Base-by-base conservation (phyloP, 1,140 invertebrate species). In the Popillia japonica region DNA sequence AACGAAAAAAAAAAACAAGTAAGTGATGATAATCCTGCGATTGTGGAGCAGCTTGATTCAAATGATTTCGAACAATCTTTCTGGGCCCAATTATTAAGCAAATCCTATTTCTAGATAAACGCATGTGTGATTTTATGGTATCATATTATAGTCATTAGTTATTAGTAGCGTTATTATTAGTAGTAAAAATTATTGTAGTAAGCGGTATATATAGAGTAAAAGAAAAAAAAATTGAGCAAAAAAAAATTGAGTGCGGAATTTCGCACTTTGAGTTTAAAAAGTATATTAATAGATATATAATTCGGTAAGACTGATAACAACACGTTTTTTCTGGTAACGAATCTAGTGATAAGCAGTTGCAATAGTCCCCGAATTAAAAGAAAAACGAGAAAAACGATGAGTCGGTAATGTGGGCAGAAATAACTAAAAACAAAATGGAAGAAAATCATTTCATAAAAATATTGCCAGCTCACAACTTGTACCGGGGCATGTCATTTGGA, bases 261-360 rank as follows among this genome's bases (percentile, higher is more conserved):
- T 68, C 77, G 78, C 73, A 68, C 78, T 68, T 68, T 75, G 23
- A 59, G 11, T 75, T 75, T 40, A 42, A 42, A 64, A 64, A 68
- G 27, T 68, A 68, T 68, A 68, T 23, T 68, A 68, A 34, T 23
- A 27, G 27, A 27, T 68, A 68, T 68, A 77, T 83, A 85, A 85
- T 86, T 86, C 85, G 85, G 86, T 85, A 86, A 86, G 86, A 86
- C 86, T 86, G 86, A 86, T 86, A 86, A 85, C 82, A 86, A 85
- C 83, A 86, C 83, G 85, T 86, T 85, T 86, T 83, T 85, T 86
- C 84, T 85, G 83, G 83, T 83, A 85, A 84, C 82, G 81, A 83
- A 83, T 79, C 79, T 85, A 84, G 85, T 86, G 85, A 85, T 85
- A 84, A 80, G 79, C 78, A 82, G 44, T 79, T 81, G 77, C 78